phyloP scores from a whole-genome alignment of 2,113 vertebrate species.

The Microtus richardsoni region DNA sequence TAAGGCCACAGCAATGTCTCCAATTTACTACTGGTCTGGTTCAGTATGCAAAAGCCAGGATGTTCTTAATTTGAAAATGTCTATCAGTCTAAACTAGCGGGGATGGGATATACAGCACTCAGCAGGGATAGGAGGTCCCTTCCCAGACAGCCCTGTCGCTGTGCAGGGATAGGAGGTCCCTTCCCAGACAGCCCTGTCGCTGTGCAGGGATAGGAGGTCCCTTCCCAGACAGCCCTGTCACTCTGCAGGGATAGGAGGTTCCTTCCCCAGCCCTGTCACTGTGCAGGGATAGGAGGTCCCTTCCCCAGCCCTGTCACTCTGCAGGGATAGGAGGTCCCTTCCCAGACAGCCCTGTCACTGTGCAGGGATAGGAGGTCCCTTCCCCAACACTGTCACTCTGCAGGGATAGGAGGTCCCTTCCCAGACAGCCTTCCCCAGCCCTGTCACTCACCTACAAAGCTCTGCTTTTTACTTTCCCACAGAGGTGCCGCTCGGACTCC shows the following conservation, averaged over 20 bases:
- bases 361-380: no score
- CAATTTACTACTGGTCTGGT: not conserved
- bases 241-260: slow-evolving; percentile 73
- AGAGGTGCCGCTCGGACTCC: slow-evolving; percentile 97
- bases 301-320: slow-evolving; percentile 73
- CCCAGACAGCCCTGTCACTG: no score
- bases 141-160: not conserved
- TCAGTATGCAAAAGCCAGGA: not conserved
- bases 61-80: not conserved
- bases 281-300: not conserved
- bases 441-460: slow-evolving; percentile 95
- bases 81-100: not conserved
- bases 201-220: not conserved
- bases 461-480: slow-evolving; percentile 98
- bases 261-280: slow-evolving; percentile 71
- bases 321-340: not conserved
- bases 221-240: not conserved
- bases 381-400: no score
- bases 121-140: not conserved
- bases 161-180: not conserved
- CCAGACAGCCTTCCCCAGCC: not conserved
- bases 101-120: not conserved
- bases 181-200: not conserved
- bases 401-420: not conserved
- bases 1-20: not conserved